A percentile compares a stretch with the other conserved stretches of the same genome.
Conservation (phyloP, 1,140 invertebrate genomes). For the Arion vulgaris region DNA sequence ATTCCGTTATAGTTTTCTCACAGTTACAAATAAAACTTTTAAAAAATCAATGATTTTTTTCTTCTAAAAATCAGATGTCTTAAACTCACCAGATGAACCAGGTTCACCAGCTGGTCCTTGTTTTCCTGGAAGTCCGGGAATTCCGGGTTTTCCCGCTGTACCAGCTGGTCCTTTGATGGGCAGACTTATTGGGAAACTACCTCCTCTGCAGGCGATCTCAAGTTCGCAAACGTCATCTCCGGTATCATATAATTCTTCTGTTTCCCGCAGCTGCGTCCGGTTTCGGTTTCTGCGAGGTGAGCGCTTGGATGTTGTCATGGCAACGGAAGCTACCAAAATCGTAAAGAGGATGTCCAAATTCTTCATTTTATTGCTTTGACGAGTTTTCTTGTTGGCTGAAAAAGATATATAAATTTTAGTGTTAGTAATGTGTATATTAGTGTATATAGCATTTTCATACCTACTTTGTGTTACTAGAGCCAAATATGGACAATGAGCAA, state of each 20-base stretch:
- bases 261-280: slow-evolving; percentile 37
- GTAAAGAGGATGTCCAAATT: slow-evolving; percentile 2
- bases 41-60: no score
- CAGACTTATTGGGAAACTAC: slow-evolving; percentile 54
- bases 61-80: no score
- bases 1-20: no score
- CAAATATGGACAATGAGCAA: no score
- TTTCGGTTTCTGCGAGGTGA: slow-evolving; percentile 37
- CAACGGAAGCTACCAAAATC: slow-evolving; percentile 26
- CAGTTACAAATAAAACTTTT: no score
- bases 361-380: neutral
- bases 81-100: slow-evolving; percentile 50
- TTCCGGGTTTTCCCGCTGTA: slow-evolving; percentile 55
- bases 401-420: no score
- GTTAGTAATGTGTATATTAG: no score
- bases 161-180: slow-evolving; percentile 64
- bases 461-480: no score
- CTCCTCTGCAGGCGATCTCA: slow-evolving; percentile 55
- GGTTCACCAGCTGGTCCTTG: slow-evolving; percentile 53
- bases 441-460: no score
- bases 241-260: slow-evolving; percentile 30
- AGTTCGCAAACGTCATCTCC: slow-evolving; percentile 54
- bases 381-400: no score
- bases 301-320: slow-evolving; percentile 27
- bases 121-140: slow-evolving; percentile 55